Percentiles rank a stretch among this genome's conserved stretches.
These are phyloP conservation scores for Phoenicopterus ruber DNA, from an alignment of 2,113 vertebrate genomes.

Conservation along the genomic window DNA sequence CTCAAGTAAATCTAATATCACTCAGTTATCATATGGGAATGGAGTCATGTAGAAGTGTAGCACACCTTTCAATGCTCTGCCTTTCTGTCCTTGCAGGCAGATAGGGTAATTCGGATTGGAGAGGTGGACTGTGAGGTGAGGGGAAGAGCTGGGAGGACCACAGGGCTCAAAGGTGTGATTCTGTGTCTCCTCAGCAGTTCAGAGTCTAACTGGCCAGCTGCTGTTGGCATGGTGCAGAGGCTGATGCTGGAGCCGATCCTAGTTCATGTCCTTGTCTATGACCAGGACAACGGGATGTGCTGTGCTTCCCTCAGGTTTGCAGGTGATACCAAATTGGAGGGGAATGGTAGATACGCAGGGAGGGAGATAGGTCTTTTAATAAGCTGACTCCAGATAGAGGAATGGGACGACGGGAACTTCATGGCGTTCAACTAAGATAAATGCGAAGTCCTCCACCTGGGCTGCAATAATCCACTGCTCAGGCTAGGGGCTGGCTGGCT, in stretches of 20 bases:
- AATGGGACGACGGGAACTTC: neutral
- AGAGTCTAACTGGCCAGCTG: neutral
- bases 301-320: neutral
- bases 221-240: neutral
- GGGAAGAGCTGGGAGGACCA: neutral
- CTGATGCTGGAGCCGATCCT: neutral
- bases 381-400: neutral
- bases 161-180: neutral
- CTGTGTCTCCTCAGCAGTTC: neutral
- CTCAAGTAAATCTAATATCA: neutral
- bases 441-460: neutral
- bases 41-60: neutral
- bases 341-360: fast-evolving
- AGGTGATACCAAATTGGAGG: neutral
- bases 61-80: neutral
- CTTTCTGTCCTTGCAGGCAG: neutral
- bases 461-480: neutral
- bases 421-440: neutral
- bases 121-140: fast-evolving
- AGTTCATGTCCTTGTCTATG: neutral
- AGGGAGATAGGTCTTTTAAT: neutral
- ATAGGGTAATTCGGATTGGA: neutral
- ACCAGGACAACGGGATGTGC: neutral
- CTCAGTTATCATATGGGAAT: neutral
- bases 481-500: neutral